Evolutionary conservation across 2,113 vertebrate genomes (phyloP).

Genomic region (Carassius auratus): DNA sequence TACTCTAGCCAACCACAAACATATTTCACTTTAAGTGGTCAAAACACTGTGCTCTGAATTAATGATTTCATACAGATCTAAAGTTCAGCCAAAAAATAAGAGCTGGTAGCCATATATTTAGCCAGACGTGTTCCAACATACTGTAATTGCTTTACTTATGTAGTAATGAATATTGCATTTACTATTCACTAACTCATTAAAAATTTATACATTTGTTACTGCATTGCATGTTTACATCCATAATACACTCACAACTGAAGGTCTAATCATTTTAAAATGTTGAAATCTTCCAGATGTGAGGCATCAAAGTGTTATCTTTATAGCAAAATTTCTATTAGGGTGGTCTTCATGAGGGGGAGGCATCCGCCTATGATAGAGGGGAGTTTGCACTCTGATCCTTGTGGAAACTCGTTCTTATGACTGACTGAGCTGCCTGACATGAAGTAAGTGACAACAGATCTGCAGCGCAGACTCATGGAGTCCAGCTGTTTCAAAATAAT

Average conservation of each 20-base stretch:
- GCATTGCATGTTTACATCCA: no score
- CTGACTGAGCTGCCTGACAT: background rate
- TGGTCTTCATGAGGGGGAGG: background rate
- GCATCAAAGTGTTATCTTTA: background rate
- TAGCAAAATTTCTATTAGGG: background rate
- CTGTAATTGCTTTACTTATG: no score
- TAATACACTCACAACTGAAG: no score
- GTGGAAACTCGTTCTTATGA: constrained; percentile 5
- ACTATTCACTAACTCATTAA: background rate
- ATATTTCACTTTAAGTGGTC: constrained; percentile 8
- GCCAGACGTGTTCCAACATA: background rate
- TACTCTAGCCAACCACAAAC: background rate
- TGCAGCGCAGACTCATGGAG: background rate
- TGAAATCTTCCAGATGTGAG: background rate
- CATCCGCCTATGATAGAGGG: background rate
- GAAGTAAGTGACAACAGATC: constrained; percentile 18
- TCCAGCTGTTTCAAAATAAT: constrained; percentile 36
- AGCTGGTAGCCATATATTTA: background rate
- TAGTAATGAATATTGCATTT: background rate
- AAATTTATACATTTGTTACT: background rate
- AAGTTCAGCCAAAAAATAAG: background rate
- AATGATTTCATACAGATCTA: background rate
- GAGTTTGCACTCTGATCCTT: constrained; percentile 1
- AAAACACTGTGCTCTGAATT: constrained; percentile 9
- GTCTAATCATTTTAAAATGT: no score